phyloP scores from a whole-genome alignment of 2,113 vertebrate species.

The Camelus dromedarius region DNA sequence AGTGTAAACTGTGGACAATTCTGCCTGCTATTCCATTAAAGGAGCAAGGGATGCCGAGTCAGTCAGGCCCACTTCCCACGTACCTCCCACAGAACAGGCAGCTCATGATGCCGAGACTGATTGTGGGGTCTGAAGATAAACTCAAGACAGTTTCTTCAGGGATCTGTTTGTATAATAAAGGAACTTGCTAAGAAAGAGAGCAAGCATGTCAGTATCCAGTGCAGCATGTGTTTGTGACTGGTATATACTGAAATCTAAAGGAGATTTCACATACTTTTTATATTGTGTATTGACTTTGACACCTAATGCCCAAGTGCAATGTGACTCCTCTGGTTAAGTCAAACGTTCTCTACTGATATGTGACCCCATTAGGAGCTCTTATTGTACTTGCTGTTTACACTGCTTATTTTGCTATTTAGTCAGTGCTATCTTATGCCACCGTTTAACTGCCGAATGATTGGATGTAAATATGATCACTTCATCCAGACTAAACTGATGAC shows the following conservation, averaged over 20 bases:
- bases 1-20: not conserved
- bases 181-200: not conserved
- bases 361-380: not conserved
- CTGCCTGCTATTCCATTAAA: not conserved
- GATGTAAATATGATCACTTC: not conserved
- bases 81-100: not conserved
- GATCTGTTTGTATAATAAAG: not conserved
- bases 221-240: not conserved
- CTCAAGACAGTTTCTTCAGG: not conserved
- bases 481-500: not conserved
- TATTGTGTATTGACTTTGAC: not conserved
- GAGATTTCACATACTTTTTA: not conserved
- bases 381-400: not conserved
- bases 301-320: not conserved
- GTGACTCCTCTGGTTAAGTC: not conserved
- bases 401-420: not conserved
- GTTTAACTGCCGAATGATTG: not conserved
- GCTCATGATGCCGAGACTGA: not conserved
- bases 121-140: not conserved
- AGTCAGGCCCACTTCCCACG: not conserved
- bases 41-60: not conserved
- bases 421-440: not conserved
- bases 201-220: not conserved
- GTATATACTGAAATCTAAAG: not conserved
- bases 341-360: not conserved